These are phyloP conservation scores for Tautogolabrus adspersus DNA, from an alignment of 2,113 vertebrate genomes.

Conservation along the genomic window DNA sequence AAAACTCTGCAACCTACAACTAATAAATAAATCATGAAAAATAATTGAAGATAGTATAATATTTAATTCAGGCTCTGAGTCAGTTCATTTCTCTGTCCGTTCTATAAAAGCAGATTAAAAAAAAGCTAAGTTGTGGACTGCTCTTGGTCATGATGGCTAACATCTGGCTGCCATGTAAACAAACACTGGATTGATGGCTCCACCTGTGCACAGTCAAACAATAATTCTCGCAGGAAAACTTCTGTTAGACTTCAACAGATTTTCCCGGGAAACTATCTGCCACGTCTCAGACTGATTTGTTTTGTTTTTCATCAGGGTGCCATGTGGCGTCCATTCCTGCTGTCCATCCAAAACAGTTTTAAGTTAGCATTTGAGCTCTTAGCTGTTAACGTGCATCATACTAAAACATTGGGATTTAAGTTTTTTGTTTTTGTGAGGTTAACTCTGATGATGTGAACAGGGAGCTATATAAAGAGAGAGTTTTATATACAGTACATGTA, in stretches of 20 bases:
- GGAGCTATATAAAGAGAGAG: background rate
- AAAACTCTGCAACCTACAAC: no score
- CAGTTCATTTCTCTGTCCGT: background rate
- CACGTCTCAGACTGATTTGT: constrained; percentile 16
- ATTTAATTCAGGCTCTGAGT: background rate
- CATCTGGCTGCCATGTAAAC: constrained; percentile 81
- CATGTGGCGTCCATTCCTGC: constrained; percentile 9
- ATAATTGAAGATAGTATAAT: background rate
- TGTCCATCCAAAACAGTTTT: constrained; percentile 26
- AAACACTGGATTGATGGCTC: constrained; percentile 79
- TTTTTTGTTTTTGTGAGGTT: background rate
- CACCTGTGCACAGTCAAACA: constrained; percentile 79
- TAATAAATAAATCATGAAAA: background rate
- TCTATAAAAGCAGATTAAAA: constrained; percentile 12
- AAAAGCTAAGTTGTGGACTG: constrained; percentile 16
- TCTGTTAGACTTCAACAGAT: constrained; percentile 62
- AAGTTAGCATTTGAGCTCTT: background rate
- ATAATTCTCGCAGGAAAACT: constrained; percentile 66
- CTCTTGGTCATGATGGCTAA: constrained; percentile 65
- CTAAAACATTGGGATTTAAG: background rate
- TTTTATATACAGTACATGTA: no score
- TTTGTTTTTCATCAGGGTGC: constrained; percentile 30
- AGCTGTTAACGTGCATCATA: background rate
- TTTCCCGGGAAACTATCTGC: constrained; percentile 52
- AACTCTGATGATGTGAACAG: background rate